Evolutionary conservation across 1,140 invertebrate species (phyloP).

Genomic region (Penaeus chinensis): DNA sequence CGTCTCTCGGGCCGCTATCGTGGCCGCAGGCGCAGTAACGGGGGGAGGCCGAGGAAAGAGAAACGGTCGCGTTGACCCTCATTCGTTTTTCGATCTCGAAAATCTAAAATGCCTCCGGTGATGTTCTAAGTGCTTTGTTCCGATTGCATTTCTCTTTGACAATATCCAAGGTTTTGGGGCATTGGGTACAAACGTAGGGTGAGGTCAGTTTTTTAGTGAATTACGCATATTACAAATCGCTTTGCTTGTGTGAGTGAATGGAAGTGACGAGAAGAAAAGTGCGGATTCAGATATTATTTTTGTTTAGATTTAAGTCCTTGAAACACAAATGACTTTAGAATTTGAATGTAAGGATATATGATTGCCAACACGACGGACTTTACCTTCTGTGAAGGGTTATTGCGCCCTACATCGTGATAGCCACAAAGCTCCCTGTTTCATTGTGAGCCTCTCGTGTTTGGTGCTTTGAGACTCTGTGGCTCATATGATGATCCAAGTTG

Average conservation of each 20-base stretch:
- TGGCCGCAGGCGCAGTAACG: slow-evolving; percentile 48
- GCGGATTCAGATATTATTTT: slow-evolving; percentile 34
- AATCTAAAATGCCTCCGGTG: slow-evolving; percentile 26
- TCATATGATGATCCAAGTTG: background rate
- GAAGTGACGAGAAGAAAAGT: slow-evolving; percentile 3
- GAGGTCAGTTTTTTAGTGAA: slow-evolving; percentile 47
- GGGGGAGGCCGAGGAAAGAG: slow-evolving; percentile 6
- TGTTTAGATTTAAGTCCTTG: slow-evolving; percentile 15
- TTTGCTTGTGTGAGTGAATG: slow-evolving; percentile 13
- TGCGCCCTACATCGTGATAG: background rate
- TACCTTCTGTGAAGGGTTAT: slow-evolving; percentile 59
- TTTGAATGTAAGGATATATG: slow-evolving; percentile 15
- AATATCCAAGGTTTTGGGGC: slow-evolving; percentile 7
- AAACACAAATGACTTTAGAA: slow-evolving; percentile 21
- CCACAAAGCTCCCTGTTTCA: background rate
- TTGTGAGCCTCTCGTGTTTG: background rate
- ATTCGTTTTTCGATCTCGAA: background rate
- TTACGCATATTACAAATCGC: slow-evolving; percentile 17
- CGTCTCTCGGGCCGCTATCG: slow-evolving; percentile 38
- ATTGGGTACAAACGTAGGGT: slow-evolving; percentile 43
- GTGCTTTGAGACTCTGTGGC: background rate
- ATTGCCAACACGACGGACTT: slow-evolving; percentile 33
- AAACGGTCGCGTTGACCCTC: background rate
- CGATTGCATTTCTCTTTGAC: slow-evolving; percentile 28
- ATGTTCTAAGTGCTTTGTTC: slow-evolving; percentile 56